Conservation (phyloP, 2,888 invertebrate genomes). For the Volucella bombylans region DNA sequence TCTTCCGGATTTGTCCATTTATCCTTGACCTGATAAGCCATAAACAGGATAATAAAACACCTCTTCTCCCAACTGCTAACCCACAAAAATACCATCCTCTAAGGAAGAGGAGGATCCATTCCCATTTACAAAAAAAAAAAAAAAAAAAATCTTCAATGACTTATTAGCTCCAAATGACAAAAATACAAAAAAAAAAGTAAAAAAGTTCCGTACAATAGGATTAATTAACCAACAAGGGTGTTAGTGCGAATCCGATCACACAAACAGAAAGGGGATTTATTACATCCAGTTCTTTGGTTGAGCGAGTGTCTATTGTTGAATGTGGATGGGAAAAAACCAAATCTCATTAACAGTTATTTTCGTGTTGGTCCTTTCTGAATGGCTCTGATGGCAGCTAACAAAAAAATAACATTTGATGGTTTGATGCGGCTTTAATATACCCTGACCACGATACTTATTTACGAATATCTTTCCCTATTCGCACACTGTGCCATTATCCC, state of each 20-base stretch:
- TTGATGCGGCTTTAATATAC: slow-evolving; percentile 33
- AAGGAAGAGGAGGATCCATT: too few relatives aligned
- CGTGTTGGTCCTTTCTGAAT: slow-evolving; percentile 25
- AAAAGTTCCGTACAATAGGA: slow-evolving; percentile 6
- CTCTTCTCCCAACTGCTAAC: too few relatives aligned
- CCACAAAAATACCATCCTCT: too few relatives aligned
- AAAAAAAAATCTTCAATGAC: background rate
- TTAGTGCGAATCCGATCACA: slow-evolving; percentile 33
- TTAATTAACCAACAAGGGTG: slow-evolving; percentile 30
- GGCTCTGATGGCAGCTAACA: background rate
- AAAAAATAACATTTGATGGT: slow-evolving; percentile 35
- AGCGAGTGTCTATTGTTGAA: background rate
- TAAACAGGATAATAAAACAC: too few relatives aligned
- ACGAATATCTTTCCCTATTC: background rate
- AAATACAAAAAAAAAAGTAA: background rate
- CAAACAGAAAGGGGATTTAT: background rate
- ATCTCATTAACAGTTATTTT: slow-evolving; percentile 35
- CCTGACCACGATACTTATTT: slow-evolving; percentile 7
- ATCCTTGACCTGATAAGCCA: too few relatives aligned
- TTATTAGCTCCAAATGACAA: background rate
- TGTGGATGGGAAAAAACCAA: slow-evolving; percentile 8
- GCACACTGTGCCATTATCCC: slow-evolving; percentile 6
- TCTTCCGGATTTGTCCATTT: too few relatives aligned
- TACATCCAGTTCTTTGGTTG: background rate
- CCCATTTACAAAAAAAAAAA: too few relatives aligned